Evolutionary conservation across 2,888 invertebrate genomes (phyloP).

Genomic region (Brachycybe producta): DNA sequence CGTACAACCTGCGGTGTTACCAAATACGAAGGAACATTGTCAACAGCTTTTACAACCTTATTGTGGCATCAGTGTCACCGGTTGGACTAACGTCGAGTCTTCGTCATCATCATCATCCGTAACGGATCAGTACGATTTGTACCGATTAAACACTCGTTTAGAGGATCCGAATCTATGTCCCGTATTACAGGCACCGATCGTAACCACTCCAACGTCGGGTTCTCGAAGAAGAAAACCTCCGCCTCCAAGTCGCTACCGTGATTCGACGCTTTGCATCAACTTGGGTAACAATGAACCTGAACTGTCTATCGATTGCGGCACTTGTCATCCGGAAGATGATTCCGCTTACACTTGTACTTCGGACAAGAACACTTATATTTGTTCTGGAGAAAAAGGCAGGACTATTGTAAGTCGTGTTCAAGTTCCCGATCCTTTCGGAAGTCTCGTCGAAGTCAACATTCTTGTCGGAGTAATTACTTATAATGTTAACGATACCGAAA

Average conservation of each 20-base stretch:
- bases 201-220: neutral
- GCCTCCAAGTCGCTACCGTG: neutral
- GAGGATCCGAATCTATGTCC: neutral
- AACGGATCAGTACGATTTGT: conserved; percentile 13
- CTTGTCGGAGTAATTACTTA: conserved; percentile 12
- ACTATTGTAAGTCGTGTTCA: conserved; percentile 5
- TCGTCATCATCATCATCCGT: too few species aligned
- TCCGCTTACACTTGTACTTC: neutral
- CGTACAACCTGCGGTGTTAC: conserved; percentile 15
- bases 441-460: conserved; percentile 3
- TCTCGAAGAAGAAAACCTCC: conserved; percentile 3
- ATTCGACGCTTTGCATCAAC: conserved; percentile 2
- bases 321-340: neutral
- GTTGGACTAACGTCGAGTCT: conserved; percentile 11
- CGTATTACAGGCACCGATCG: neutral
- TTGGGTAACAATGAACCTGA: conserved; percentile 5
- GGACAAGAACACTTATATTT: conserved; percentile 14
- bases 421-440: neutral
- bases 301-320: conserved; percentile 7
- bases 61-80: conserved; percentile 14
- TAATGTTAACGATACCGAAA: neutral
- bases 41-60: neutral
- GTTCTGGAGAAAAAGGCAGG: conserved; percentile 11
- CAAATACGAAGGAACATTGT: conserved; percentile 8
- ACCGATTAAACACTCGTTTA: conserved; percentile 9